Evolutionary conservation across 1,140 invertebrate genomes (phyloP).

Genomic region (Pseudomyrmex pallidus): DNA sequence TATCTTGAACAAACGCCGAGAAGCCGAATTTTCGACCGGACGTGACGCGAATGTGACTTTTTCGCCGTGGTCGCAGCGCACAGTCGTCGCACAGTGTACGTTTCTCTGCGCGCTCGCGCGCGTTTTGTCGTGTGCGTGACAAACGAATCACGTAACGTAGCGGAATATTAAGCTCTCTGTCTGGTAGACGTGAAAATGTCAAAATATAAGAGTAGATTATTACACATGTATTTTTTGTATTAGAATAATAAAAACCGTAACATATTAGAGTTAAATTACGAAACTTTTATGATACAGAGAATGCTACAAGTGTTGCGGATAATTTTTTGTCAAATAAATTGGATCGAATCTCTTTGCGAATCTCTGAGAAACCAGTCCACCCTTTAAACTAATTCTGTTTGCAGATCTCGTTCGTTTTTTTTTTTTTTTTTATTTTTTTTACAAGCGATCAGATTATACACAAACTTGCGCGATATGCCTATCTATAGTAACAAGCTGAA

Average conservation of each 20-base stretch:
- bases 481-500: slow-evolving; percentile 17
- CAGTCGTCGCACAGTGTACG: too few species aligned
- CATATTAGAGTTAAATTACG: too few species aligned
- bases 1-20: slow-evolving; percentile 57
- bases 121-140: slow-evolving; percentile 36
- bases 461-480: not conserved
- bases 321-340: too few species aligned
- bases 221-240: too few species aligned
- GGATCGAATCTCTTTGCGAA: too few species aligned
- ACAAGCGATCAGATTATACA: not conserved
- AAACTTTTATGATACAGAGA: too few species aligned
- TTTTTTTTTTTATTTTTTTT: not conserved
- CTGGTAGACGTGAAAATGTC: too few species aligned
- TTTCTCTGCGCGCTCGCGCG: not conserved
- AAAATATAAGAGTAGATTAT: too few species aligned
- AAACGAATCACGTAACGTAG: slow-evolving; percentile 20
- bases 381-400: not conserved
- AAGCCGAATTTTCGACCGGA: slow-evolving; percentile 16
- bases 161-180: slow-evolving; percentile 6
- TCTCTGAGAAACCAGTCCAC: too few species aligned
- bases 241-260: too few species aligned
- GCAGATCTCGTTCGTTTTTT: not conserved
- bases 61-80: slow-evolving; percentile 25
- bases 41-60: slow-evolving; percentile 65
- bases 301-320: too few species aligned